These are phyloP conservation scores for Schlechtendalia chinensis DNA, from an alignment of 1,140 invertebrate genomes.

Conservation along the genomic window DNA sequence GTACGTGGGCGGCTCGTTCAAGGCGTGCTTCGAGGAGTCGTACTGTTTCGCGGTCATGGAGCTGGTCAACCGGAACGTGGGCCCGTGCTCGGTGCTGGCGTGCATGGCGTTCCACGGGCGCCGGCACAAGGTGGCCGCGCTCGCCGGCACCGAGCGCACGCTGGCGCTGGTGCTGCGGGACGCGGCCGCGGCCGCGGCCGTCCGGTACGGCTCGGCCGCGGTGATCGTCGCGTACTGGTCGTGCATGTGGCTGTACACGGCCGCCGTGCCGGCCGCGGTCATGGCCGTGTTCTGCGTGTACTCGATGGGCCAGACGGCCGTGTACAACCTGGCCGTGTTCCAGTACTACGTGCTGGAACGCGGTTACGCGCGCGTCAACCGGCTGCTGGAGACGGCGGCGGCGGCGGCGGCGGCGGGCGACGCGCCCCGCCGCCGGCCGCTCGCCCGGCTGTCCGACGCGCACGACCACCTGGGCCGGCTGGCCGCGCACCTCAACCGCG, in stretches of 20 bases:
- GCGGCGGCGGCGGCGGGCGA: background rate
- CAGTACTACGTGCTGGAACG: constrained; percentile 18
- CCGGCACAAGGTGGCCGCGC: background rate
- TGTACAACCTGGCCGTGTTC: background rate
- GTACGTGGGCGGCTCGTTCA: constrained; percentile 13
- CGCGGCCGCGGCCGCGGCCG: background rate
- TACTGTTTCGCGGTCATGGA: constrained; percentile 37
- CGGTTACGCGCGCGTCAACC: background rate
- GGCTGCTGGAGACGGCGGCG: background rate
- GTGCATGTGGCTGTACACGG: background rate
- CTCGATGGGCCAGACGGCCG: background rate
- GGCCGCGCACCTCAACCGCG: background rate
- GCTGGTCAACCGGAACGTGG: constrained; percentile 9
- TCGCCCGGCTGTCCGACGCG: background rate
- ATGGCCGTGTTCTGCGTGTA: background rate
- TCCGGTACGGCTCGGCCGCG: background rate
- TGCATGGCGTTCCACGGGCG: constrained; percentile 12
- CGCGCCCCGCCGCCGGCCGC: background rate
- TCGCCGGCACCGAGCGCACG: constrained; percentile 14
- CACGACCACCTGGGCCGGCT: constrained; percentile 14
- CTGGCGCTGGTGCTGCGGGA: background rate
- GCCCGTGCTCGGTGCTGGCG: background rate
- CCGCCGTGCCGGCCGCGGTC: background rate
- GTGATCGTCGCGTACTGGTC: background rate
- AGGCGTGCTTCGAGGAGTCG: constrained; percentile 17